Percentiles rank a stretch among this genome's conserved stretches.
These are phyloP conservation scores for Galeopsomyia nigrocyanea DNA, from an alignment of 2,888 invertebrate genomes.

Conservation along the genomic window DNA sequence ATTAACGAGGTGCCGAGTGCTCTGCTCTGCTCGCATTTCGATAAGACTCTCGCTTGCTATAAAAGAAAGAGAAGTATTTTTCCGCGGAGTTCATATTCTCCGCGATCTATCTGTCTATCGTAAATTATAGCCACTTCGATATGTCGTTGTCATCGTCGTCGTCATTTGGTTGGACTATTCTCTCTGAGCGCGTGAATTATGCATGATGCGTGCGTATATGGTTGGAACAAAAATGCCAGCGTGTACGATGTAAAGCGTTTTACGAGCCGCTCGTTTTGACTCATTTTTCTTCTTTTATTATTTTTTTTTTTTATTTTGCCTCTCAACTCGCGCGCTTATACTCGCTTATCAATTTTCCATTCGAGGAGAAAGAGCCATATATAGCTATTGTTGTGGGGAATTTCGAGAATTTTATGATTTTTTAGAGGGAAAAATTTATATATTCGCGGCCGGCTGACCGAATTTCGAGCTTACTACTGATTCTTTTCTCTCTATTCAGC, in stretches of 20 bases:
- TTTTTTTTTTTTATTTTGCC: too few relatives aligned
- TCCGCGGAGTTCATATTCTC: not conserved
- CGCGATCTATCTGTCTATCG: not conserved
- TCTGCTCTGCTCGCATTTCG: too few relatives aligned
- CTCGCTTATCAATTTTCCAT: not conserved
- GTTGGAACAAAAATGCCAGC: not conserved
- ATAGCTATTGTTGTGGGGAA: not conserved
- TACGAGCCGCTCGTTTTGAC: not conserved
- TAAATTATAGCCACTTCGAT: constrained; percentile 36
- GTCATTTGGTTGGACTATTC: constrained; percentile 33
- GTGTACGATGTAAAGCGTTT: constrained; percentile 4
- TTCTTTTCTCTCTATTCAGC: too few relatives aligned
- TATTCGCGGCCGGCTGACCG: too few relatives aligned
- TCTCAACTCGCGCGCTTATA: too few relatives aligned
- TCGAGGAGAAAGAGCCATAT: not conserved
- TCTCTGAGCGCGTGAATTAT: not conserved
- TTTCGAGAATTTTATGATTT: too few relatives aligned
- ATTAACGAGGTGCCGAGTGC: constrained; percentile 16
- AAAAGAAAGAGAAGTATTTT: constrained; percentile 5
- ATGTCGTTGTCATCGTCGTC: not conserved
- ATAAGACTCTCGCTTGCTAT: not conserved
- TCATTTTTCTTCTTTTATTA: not conserved
- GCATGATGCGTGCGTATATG: constrained; percentile 21
- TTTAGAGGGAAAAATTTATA: too few relatives aligned
- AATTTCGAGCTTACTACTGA: too few relatives aligned